A percentile compares a stretch with the other conserved stretches of the same genome.
These are phyloP conservation scores for Rhynchonycteris naso DNA, from an alignment of 2,797 vertebrate species.

Conservation along the genomic window DNA sequence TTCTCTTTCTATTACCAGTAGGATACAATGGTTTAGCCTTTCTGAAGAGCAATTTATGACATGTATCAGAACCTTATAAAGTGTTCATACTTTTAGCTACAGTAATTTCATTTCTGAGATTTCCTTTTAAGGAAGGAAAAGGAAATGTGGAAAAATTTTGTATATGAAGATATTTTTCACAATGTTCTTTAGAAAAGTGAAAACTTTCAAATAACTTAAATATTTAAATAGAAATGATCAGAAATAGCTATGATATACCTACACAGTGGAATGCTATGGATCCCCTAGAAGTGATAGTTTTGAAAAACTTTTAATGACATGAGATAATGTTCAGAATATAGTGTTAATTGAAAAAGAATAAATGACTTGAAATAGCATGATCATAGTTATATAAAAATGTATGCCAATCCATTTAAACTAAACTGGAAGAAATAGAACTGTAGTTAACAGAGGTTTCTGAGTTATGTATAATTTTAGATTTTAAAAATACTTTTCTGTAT, in stretches of 20 bases:
- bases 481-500: conserved; percentile 3
- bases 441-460: background rate
- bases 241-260: background rate
- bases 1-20: background rate
- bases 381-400: background rate
- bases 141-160: background rate
- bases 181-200: background rate
- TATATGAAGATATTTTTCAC: background rate
- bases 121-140: conserved; percentile 29
- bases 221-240: background rate
- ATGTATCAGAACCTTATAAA: background rate
- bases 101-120: conserved; percentile 29
- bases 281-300: background rate
- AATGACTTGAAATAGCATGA: background rate
- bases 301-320: conserved; percentile 3
- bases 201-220: background rate
- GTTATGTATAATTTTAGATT: conserved; percentile 14
- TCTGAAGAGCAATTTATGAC: conserved; percentile 10
- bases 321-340: conserved; percentile 4
- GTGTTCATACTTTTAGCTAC: background rate
- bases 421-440: background rate
- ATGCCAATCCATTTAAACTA: background rate
- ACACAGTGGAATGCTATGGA: background rate
- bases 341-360: background rate
- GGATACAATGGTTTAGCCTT: background rate